phyloP scores from a whole-genome alignment of 2,888 invertebrate species.

The Adineta ricciae region DNA sequence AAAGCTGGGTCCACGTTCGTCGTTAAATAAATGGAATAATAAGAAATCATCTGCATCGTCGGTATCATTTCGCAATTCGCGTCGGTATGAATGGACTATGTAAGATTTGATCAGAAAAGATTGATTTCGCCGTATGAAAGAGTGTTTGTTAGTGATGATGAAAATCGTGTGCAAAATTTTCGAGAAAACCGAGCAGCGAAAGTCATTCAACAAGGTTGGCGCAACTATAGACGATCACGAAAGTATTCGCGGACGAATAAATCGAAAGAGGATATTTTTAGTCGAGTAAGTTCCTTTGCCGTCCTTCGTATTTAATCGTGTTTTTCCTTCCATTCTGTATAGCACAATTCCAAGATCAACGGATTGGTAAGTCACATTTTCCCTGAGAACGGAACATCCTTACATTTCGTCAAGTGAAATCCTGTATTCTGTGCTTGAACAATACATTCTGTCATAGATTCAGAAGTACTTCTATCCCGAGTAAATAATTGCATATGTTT shows the following conservation, averaged over 20 bases:
- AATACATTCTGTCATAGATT: too few relatives aligned
- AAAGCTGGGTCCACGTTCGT: not conserved
- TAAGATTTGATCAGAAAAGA: not conserved
- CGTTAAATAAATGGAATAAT: not conserved
- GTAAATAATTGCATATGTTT: too few relatives aligned
- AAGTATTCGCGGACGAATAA: not conserved
- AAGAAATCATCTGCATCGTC: not conserved
- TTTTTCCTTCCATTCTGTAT: not conserved
- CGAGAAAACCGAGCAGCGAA: not conserved
- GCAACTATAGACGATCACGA: not conserved
- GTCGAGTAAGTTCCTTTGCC: not conserved
- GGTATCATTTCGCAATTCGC: not conserved
- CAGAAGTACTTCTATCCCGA: too few relatives aligned
- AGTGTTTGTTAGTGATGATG: not conserved
- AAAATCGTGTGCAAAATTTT: not conserved
- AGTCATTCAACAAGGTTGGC: constrained; percentile 1
- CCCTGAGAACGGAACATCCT: too few relatives aligned
- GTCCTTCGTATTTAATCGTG: too few relatives aligned
- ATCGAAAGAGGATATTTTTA: not conserved
- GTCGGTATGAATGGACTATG: not conserved
- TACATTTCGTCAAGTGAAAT: too few relatives aligned
- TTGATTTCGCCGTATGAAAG: too few relatives aligned
- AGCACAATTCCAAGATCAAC: not conserved
- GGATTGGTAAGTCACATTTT: not conserved
- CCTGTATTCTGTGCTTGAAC: too few relatives aligned